These are phyloP conservation scores for Agapostemon virescens DNA, from an alignment of 2,888 invertebrate species.

Conservation along the genomic window DNA sequence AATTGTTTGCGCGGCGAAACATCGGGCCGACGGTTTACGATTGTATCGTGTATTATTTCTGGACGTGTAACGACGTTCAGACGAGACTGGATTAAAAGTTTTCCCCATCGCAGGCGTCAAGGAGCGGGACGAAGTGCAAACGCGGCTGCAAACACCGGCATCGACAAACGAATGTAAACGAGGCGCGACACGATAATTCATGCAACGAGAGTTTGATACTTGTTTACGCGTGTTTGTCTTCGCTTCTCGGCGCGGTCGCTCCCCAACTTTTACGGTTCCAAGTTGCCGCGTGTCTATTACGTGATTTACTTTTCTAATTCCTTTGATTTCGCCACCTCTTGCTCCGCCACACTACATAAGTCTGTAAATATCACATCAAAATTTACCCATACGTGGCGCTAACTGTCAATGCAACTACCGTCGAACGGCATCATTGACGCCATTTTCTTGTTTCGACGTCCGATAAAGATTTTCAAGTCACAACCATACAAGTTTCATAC, in stretches of 20 bases:
- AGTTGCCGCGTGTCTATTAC: conserved; percentile 27
- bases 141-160: conserved; percentile 49
- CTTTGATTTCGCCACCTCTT: not conserved
- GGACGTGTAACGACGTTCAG: conserved; percentile 29
- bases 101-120: conserved; percentile 21
- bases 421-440: no score
- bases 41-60: conserved; percentile 21
- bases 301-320: not conserved
- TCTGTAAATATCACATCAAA: no score
- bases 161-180: conserved; percentile 68
- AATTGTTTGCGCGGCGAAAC: conserved; percentile 8
- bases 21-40: not conserved
- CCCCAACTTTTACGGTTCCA: conserved; percentile 34
- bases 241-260: conserved; percentile 46
- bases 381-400: no score
- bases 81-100: conserved; percentile 57
- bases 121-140: conserved; percentile 56
- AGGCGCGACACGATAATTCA: conserved; percentile 64
- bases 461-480: no score
- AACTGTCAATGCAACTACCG: no score
- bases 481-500: no score
- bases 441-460: no score
- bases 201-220: conserved; percentile 68
- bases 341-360: not conserved
- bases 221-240: conserved; percentile 66